Base-by-base conservation (phyloP, 2,113 vertebrate species). In the Neoarius graeffei region DNA sequence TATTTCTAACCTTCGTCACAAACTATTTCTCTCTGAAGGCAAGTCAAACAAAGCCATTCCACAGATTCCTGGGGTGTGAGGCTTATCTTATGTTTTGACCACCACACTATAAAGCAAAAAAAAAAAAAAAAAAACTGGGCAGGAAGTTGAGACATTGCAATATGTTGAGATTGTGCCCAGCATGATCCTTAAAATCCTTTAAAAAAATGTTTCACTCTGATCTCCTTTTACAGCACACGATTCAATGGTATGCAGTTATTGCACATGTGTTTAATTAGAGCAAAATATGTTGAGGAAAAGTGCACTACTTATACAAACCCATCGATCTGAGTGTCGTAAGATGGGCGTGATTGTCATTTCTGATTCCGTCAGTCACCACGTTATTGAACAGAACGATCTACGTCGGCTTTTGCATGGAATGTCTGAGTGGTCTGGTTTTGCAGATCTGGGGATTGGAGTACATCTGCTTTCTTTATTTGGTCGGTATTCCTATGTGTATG, bases 381-480 rank as follows among this genome's bases (percentile, higher is more conserved):
- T 84, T 80, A 67, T 57, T 84, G 50, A 57, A 54, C 86, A 85
- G 87, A 88, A 79, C 57, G 80, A 13, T 83, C 30, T 80, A 59
- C 56, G 52, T 77, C 27, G n/a, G 14, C 48, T 84, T 80, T 84
- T 69, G 83, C 74, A 85, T 88, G 87, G 82, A 84, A 88, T 85
- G 87, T 86, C 48, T 91, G 92, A 84, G 91, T 77, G 59, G 92
- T 89, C 88, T 93, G 90, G 92, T 94, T 93, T 93, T 92, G 89
- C 89, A 91, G 90, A 91, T 66, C 27, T 83, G 10, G 83, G 91
- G 88, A 91, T 93, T 92, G 90, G 92, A 93, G 93, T 94, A 94
- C 94, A 95, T 95, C 94, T 95, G 94, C 94, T 95, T 94, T 95
- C 91, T 93, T 94, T 94, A 93, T 94, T 94, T 92, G 89, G 88